Percentiles rank a stretch among this genome's conserved stretches.
These are phyloP conservation scores for Scaptodrosophila lebanonensis DNA, from an alignment of 1,140 invertebrate species.

Conservation along the genomic window DNA sequence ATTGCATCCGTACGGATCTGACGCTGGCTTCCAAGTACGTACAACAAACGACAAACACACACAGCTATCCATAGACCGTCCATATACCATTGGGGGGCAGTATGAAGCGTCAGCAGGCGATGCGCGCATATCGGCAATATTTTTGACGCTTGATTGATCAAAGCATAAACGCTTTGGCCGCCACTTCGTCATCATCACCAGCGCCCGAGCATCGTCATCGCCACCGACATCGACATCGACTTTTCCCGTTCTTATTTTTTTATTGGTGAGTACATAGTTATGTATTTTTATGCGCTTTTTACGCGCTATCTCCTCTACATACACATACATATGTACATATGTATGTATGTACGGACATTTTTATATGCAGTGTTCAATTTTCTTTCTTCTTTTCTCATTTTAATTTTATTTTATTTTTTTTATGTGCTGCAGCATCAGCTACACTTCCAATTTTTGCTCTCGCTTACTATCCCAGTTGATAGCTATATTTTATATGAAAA, in stretches of 20 bases:
- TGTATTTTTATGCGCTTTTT: slow-evolving; percentile 43
- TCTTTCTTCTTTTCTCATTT: too few relatives aligned
- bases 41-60: too few relatives aligned
- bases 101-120: slow-evolving; percentile 35
- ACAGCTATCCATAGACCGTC: too few relatives aligned
- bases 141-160: slow-evolving; percentile 74
- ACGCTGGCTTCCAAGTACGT: too few relatives aligned
- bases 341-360: slow-evolving; percentile 5
- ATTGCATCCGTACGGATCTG: slow-evolving; percentile 61
- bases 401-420: too few relatives aligned
- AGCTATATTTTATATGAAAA: too few relatives aligned
- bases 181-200: too few relatives aligned
- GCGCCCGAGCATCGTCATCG: slow-evolving; percentile 3
- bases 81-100: slow-evolving; percentile 25
- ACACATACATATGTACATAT: slow-evolving; percentile 25
- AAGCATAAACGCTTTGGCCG: slow-evolving; percentile 41
- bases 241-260: slow-evolving; percentile 28
- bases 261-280: slow-evolving; percentile 48
- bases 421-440: too few relatives aligned
- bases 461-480: too few relatives aligned
- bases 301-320: slow-evolving; percentile 36
- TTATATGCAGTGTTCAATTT: too few relatives aligned
- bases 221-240: slow-evolving; percentile 9
- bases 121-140: slow-evolving; percentile 50
- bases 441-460: too few relatives aligned